Evolutionary conservation across 2,888 invertebrate species (phyloP), one percentile per base, ranked within the genome.

Genomic region (Anarsia innoxiella): DNA sequence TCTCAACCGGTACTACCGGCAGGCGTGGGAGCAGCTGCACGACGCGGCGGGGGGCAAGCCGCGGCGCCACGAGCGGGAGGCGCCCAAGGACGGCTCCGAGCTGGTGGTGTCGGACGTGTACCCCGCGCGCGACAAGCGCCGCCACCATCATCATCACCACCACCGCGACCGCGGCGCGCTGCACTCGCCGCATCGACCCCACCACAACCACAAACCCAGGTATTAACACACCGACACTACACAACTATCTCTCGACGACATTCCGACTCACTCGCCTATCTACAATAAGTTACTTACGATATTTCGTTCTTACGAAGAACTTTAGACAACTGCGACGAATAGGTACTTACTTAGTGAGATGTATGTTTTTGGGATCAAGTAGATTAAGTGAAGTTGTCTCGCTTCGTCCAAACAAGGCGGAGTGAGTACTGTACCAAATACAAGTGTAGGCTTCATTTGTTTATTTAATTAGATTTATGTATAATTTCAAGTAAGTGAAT

Each of bases 1-100:
- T 19, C 86, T 96, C 44, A 95, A 94, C 69, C 88, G 94, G 48
- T 95, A 94, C 76, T 96, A 96, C 77, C 89, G 94, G 15, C 93
- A 95, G 70, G 96, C 96, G 2, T 96, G 96, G 96, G 95, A 96
- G 68, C 95, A 95, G 68, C 87, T 96, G 2, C 94, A 94, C 67
- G 94, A 94, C 67, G 91, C 93, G 2, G 89, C 93, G 2, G 90
- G 89, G 2, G 84, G 69, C 38, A 60, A 55, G 27, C 66, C 66
- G 36, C 56, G 73, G 35, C 53, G 73, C 15, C 74, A 70, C 46
- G 88, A 85, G 41, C 66, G 88, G 12, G 88, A 83, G 48, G 88
- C 89, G 1, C 84, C 89, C 48, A 87, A 89, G 25, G 93, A 93
- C 58, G 92, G 91, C 30, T 91, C 92, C 1, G 94, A 94, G 66